A percentile compares a stretch with the other conserved stretches of the same genome.
phyloP scores from a whole-genome alignment of 2,888 invertebrate species.

The Seira ritae region DNA sequence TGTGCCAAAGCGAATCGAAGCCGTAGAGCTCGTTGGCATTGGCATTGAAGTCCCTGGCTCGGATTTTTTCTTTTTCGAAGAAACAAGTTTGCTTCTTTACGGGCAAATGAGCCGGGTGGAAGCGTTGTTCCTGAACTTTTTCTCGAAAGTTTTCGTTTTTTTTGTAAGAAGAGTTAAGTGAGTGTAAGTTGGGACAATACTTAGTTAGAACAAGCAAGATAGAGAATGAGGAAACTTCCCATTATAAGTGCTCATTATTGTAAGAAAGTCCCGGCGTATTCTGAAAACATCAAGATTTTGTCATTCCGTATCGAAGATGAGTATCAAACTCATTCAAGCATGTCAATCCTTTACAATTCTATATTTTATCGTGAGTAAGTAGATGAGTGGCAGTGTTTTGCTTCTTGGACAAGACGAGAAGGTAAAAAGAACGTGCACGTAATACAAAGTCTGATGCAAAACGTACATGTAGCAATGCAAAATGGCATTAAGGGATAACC shows the following conservation, averaged over 20 bases:
- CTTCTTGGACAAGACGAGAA: neutral
- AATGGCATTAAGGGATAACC: slow-evolving; percentile 16
- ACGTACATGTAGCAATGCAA: slow-evolving; percentile 28
- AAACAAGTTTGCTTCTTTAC: neutral
- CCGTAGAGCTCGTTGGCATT: neutral
- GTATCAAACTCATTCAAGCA: neutral
- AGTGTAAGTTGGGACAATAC: neutral
- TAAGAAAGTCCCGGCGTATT: too few relatives aligned
- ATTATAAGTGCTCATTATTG: too few relatives aligned
- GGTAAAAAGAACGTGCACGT: neutral
- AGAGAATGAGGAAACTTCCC: too few relatives aligned
- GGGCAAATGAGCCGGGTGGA: neutral
- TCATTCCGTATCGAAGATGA: too few relatives aligned
- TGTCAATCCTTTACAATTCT: neutral
- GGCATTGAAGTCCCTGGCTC: neutral
- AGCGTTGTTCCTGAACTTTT: neutral
- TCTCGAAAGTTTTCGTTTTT: neutral
- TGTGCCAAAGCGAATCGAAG: too few relatives aligned
- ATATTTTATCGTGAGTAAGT: neutral
- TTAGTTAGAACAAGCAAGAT: too few relatives aligned
- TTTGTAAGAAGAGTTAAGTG: neutral
- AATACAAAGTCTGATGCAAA: neutral
- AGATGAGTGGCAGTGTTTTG: neutral
- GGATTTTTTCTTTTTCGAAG: neutral
- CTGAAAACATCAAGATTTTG: neutral